phyloP scores from a whole-genome alignment of 2,797 vertebrate species.

The Sternotherus odoratus region DNA sequence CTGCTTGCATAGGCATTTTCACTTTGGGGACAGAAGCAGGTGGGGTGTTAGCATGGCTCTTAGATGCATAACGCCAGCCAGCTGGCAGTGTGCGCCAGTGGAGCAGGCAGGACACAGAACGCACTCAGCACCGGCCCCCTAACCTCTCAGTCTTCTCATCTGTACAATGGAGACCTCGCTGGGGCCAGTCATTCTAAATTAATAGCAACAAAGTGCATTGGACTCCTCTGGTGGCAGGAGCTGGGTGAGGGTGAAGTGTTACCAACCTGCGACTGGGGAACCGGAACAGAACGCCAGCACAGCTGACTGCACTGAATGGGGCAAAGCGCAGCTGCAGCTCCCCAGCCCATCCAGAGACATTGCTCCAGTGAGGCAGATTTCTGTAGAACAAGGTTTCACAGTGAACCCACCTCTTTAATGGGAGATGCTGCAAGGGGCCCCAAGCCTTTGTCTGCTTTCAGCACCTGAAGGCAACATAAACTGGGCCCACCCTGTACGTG shows the following conservation, averaged over 20 bases:
- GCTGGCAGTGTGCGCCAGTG: background rate
- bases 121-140: no score
- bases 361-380: background rate
- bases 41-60: accelerated
- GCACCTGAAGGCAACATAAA: no score
- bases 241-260: background rate
- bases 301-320: background rate
- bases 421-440: background rate
- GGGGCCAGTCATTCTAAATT: background rate
- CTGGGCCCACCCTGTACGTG: background rate
- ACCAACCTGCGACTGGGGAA: background rate
- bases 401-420: background rate
- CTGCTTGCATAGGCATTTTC: background rate
- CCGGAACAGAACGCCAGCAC: background rate
- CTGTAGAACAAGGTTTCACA: background rate
- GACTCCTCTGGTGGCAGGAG: background rate
- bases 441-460: background rate
- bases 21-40: background rate
- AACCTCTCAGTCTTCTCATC: background rate
- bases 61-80: accelerated
- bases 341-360: background rate
- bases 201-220: background rate
- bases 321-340: background rate
- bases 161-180: background rate
- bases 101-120: no score